Percentiles rank a stretch among this genome's conserved stretches.
phyloP scores from a whole-genome alignment of 2,888 invertebrate species.

The Spialia ferax region DNA sequence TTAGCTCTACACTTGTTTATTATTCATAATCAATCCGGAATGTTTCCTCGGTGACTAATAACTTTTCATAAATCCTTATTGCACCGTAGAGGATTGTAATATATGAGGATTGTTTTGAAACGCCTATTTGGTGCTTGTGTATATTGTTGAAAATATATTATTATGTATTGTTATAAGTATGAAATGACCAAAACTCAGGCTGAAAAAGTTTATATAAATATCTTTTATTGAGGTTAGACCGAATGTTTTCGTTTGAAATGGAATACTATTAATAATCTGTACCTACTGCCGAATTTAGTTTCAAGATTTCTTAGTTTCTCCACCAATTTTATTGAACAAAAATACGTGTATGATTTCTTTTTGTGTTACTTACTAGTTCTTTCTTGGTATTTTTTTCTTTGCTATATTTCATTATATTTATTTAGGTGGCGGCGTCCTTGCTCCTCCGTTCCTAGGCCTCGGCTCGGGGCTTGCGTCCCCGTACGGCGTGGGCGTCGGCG shows the following conservation, averaged over 20 bases:
- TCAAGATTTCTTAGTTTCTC: no score
- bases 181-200: background rate
- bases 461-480: slow-evolving; percentile 92
- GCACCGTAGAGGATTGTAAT: slow-evolving; percentile 79
- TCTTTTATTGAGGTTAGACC: background rate
- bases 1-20: slow-evolving; percentile 77
- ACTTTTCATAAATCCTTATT: slow-evolving; percentile 78
- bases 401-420: background rate
- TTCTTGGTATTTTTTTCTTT: background rate
- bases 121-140: slow-evolving; percentile 58
- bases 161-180: background rate
- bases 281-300: no score
- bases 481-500: slow-evolving; percentile 85
- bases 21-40: slow-evolving; percentile 79
- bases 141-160: background rate
- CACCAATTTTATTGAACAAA: no score
- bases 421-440: slow-evolving; percentile 93
- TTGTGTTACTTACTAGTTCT: background rate
- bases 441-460: slow-evolving; percentile 95
- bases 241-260: background rate
- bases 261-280: background rate
- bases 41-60: slow-evolving; percentile 81
- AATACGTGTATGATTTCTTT: no score
- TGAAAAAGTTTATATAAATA: background rate
- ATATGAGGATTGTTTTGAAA: slow-evolving; percentile 72